Percentiles rank a stretch among this genome's conserved stretches.
phyloP scores from a whole-genome alignment of 2,888 invertebrate genomes.

The Diaphora mendica region DNA sequence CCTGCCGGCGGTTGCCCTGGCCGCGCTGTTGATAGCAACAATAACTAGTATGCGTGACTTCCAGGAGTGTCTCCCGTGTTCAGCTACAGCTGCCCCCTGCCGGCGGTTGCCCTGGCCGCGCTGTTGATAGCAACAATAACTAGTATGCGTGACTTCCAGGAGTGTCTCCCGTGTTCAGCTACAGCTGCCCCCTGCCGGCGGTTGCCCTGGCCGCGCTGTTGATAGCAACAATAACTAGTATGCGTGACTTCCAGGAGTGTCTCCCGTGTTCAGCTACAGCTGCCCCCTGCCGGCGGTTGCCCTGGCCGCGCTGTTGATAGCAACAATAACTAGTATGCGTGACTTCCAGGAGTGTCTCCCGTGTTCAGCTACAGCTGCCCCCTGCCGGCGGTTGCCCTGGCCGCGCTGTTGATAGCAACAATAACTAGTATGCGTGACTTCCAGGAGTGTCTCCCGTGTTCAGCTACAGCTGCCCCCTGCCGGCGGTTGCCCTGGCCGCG shows the following conservation, averaged over 20 bases:
- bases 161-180: slow-evolving; percentile 90
- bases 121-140: slow-evolving; percentile 4
- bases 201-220: slow-evolving; percentile 69
- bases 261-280: slow-evolving; percentile 91
- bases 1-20: slow-evolving; percentile 84
- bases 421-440: background rate
- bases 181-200: slow-evolving; percentile 88
- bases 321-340: no score
- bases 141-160: slow-evolving; percentile 52
- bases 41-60: background rate
- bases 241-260: slow-evolving; percentile 67
- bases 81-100: slow-evolving; percentile 90
- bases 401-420: slow-evolving; percentile 35
- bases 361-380: slow-evolving; percentile 91
- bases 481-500: slow-evolving; percentile 79
- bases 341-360: slow-evolving; percentile 83
- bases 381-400: slow-evolving; percentile 84
- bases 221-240: no score
- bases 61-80: slow-evolving; percentile 88
- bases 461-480: slow-evolving; percentile 90
- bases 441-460: slow-evolving; percentile 88
- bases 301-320: slow-evolving; percentile 59
- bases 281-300: slow-evolving; percentile 87
- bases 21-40: slow-evolving; percentile 35
- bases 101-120: slow-evolving; percentile 79